Evolutionary conservation across 2,888 invertebrate genomes (phyloP), one percentile per base, ranked within the genome.

Genomic region (Diabrotica balteata): DNA sequence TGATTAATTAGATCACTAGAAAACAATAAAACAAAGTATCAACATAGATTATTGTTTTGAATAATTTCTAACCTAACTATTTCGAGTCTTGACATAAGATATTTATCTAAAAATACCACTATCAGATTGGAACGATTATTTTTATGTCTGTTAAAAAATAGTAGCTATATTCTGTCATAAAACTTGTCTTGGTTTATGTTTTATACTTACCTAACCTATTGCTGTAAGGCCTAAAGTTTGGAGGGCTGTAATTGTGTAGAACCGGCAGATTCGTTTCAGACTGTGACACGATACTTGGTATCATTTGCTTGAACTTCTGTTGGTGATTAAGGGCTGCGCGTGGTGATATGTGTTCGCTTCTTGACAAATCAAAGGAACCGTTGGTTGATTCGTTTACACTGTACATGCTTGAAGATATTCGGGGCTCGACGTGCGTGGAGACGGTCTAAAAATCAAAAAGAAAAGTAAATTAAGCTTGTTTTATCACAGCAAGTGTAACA

Each of bases 381-480:
- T 79, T 78, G 73, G 74, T 57, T 7, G 81, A 78, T 46, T 84
- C 84, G 63, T 82, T 81, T 44, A 85, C 83, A 72, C 83, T 85
- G 75, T 84, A 85, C 72, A 85, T 76, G 73, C 84, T 85, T 11
- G 85, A 81, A 52, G 83, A 81, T 60, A 82, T 80, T 8, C 86
- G 83, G 22, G 86, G 86, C 72, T 87, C 87, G 70, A 85, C 85
- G 76, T 86, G 87, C 2, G 86, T 82, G 74, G 85, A 84, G 60
- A 86, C 85, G 63, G 73, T 73, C 75, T 75, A 44, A 44, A 73
- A 73, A 54, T 45, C 17, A 54, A 47, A 59, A 32, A 11, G 7
- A 68, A 44, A 49, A 47, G 7, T 44, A 52, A 8, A 52, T 52
- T 32, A 43, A 65, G 5, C 5, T 32, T 32, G 17, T 1, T 17